Percentiles rank a stretch among this genome's conserved stretches.
Conservation (phyloP, 2,888 invertebrate species). For the Himalopsyche japonica region DNA sequence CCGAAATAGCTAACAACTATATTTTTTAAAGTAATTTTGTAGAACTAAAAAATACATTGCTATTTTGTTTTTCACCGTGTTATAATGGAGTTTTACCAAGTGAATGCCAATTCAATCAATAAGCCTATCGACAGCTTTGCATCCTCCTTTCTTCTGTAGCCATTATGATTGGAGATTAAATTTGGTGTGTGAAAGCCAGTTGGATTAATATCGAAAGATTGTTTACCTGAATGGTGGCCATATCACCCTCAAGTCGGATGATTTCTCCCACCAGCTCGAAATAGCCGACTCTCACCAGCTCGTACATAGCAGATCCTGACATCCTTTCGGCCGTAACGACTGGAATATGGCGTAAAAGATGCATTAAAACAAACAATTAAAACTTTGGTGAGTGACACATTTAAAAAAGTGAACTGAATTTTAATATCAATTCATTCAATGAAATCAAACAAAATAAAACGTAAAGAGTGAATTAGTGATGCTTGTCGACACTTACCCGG, state of each 20-base stretch:
- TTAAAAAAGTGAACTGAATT: too few relatives aligned
- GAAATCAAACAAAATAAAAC: too few relatives aligned
- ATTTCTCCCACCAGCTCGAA: slow-evolving; percentile 98
- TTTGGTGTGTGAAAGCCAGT: background rate
- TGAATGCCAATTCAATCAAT: too few relatives aligned
- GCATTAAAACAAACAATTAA: background rate
- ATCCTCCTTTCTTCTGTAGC: too few relatives aligned
- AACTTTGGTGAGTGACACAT: too few relatives aligned
- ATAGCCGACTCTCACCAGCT: slow-evolving; percentile 98
- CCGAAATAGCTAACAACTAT: too few relatives aligned
- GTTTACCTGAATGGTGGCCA: slow-evolving; percentile 97
- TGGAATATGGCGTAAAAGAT: slow-evolving; percentile 50
- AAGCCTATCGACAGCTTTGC: too few relatives aligned
- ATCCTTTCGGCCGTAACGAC: slow-evolving; percentile 99
- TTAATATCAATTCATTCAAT: background rate
- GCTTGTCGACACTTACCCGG: slow-evolving; percentile 72
- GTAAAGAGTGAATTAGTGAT: background rate
- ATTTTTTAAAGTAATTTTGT: too few relatives aligned
- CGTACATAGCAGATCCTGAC: slow-evolving; percentile 99
- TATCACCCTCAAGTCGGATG: slow-evolving; percentile 98
- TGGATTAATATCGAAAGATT: background rate
- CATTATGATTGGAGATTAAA: background rate
- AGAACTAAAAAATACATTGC: too few relatives aligned
- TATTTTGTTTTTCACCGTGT: too few relatives aligned
- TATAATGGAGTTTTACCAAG: too few relatives aligned